Evolutionary conservation across 2,113 vertebrate species (phyloP).

Genomic region (Myotis lucifugus): DNA sequence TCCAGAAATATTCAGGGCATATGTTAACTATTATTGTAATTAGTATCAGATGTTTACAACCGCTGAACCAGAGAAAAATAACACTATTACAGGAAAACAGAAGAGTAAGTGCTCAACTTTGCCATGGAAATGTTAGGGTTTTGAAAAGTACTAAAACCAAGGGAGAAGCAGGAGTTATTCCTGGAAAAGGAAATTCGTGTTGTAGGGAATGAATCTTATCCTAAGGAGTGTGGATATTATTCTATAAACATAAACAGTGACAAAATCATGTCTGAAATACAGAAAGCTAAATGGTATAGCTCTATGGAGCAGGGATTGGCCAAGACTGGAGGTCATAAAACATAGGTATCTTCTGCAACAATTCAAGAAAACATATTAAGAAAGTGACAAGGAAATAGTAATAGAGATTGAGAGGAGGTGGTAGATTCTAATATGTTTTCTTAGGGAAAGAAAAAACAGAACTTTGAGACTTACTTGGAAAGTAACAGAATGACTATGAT

Average conservation of each 20-base stretch:
- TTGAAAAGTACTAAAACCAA: background rate
- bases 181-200: background rate
- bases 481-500: background rate
- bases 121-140: background rate
- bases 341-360: background rate
- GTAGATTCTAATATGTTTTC: background rate
- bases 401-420: background rate
- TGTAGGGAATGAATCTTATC: background rate
- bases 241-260: background rate
- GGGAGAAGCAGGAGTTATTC: background rate
- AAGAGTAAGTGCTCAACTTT: background rate
- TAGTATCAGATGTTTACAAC: conserved; percentile 65
- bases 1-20: conserved; percentile 34
- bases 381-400: background rate
- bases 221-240: background rate
- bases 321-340: background rate
- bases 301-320: background rate
- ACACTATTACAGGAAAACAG: background rate
- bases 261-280: background rate
- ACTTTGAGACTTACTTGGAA: background rate
- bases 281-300: background rate
- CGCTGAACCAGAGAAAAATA: background rate
- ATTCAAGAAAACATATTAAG: background rate
- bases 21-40: conserved; percentile 59
- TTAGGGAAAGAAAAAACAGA: background rate